These are phyloP conservation scores for Clytia hemisphaerica DNA, from an alignment of 30 jellyfish, hydroid and myxozoan genomes.

Conservation along the genomic window DNA sequence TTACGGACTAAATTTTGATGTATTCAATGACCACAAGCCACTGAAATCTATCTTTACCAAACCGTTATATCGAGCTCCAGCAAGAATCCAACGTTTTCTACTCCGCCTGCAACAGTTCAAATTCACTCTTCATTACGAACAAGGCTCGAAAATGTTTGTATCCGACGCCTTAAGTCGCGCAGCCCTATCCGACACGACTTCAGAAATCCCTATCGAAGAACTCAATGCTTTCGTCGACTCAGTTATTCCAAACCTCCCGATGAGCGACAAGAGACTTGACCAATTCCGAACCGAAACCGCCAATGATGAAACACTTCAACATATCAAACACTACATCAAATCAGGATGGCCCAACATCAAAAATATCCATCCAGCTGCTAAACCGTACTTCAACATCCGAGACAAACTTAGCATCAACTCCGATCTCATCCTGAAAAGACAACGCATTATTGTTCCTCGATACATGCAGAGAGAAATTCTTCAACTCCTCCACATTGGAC, in stretches of 20 bases:
- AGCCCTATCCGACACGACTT: slow-evolving; percentile 13
- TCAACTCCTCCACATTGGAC: too few relatives aligned
- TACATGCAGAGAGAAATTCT: slow-evolving; percentile 9
- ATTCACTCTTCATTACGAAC: not conserved
- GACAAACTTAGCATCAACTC: not conserved
- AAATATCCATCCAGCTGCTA: too few relatives aligned
- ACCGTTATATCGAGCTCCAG: slow-evolving; percentile 3
- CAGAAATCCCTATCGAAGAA: slow-evolving; percentile 22
- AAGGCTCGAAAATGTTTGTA: slow-evolving; percentile 1
- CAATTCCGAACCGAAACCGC: too few relatives aligned
- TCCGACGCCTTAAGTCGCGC: slow-evolving; percentile 7
- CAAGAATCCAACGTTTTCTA: slow-evolving; percentile 9
- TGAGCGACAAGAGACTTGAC: slow-evolving; percentile 10
- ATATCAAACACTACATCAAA: too few relatives aligned
- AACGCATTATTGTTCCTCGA: slow-evolving; percentile 15
- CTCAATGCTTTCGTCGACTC: slow-evolving; percentile 20
- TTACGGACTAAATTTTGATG: slow-evolving; percentile 21
- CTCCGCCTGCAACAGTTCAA: not conserved
- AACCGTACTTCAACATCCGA: not conserved
- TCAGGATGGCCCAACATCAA: too few relatives aligned
- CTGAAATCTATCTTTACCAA: slow-evolving; percentile 5
- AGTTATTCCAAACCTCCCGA: slow-evolving; percentile 23
- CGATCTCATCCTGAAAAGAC: not conserved
- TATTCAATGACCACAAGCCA: slow-evolving; percentile 42
- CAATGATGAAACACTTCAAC: too few relatives aligned